These are phyloP conservation scores for Athalia circularis DNA, from an alignment of 2,888 invertebrate genomes.

Conservation along the genomic window DNA sequence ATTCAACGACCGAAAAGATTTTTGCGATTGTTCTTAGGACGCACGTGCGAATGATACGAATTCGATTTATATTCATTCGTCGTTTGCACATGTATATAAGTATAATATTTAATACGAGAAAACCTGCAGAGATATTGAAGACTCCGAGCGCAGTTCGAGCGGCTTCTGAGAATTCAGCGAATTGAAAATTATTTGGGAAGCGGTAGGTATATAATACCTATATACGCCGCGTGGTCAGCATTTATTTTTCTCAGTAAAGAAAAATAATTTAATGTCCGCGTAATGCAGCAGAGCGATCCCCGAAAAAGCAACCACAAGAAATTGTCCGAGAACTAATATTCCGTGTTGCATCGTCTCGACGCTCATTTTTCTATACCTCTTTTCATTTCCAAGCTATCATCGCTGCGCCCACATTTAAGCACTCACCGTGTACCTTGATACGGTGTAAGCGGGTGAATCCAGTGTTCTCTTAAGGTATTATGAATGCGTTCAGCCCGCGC, in stretches of 20 bases:
- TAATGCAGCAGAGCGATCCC: constrained; percentile 1
- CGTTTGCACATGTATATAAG: neutral
- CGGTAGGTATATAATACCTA: neutral
- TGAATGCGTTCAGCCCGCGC: constrained; percentile 38
- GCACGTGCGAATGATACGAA: constrained; percentile 38
- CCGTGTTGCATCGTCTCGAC: neutral
- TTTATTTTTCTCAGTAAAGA: neutral
- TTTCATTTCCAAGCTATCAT: constrained; percentile 42
- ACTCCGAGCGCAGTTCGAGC: neutral
- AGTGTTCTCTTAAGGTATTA: constrained; percentile 42
- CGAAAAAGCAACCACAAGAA: neutral
- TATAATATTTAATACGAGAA: neutral
- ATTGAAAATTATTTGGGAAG: constrained; percentile 25
- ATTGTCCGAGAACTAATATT: constrained; percentile 2
- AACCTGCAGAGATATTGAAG: constrained; percentile 4
- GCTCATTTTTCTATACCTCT: constrained; percentile 16
- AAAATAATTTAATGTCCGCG: constrained; percentile 25
- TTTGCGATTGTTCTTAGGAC: constrained; percentile 38
- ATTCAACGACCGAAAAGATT: neutral
- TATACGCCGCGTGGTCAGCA: neutral
- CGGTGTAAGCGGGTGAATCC: constrained; percentile 42
- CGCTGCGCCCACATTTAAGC: constrained; percentile 37
- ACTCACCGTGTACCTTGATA: constrained; percentile 38
- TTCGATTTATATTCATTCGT: neutral
- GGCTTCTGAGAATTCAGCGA: neutral